Evolutionary conservation across 1,140 invertebrate species (phyloP), one percentile per base, ranked within the genome.

Genomic region (Drosophila bocki): DNA sequence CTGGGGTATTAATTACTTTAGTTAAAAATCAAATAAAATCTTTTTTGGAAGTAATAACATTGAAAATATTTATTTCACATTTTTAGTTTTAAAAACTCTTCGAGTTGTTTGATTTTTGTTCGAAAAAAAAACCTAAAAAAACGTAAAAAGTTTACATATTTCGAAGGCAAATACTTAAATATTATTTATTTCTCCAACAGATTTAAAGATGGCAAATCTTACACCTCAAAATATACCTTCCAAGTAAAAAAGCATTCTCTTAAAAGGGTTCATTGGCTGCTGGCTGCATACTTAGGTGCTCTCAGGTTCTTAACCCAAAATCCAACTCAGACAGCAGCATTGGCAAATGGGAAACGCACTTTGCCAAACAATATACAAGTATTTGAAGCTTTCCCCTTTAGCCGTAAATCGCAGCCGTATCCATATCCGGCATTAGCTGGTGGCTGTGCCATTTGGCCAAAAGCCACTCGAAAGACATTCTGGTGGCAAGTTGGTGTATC

Each of bases 381-480:
- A 22, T 35, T 61, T 15, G 33, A 42, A 70, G 68, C 69, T 74
- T 79, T 67, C 57, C 58, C 50, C 62, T 29, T 54, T 26, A 45
- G 64, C 62, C 78, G 56, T 59, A 79, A 79, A 71, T 62, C 35
- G 45, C 48, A 75, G 26, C 44, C 72, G 79, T 81, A 71, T 57
- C 72, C 60, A 82, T 82, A 81, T 81, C 72, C 79, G 79, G 79
- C 71, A 45, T 33, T 33, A 37, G 29, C 44, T 50, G 32, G 2
- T 37, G 51, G 60, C 19, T 58, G 60, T 69, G 61, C 62, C 70
- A 62, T 75, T 80, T 80, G 51, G 78, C 47, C 57, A 65, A 65
- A 63, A 62, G 62, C 56, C 39, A 78, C 54, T 78, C 32, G 26
- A 29, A 47, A 75, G 35, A 68, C 75, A 48, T 77, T 68, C 74